These are phyloP conservation scores for Trypoxylon attenuatum DNA, from an alignment of 2,888 invertebrate species.

Conservation along the genomic window DNA sequence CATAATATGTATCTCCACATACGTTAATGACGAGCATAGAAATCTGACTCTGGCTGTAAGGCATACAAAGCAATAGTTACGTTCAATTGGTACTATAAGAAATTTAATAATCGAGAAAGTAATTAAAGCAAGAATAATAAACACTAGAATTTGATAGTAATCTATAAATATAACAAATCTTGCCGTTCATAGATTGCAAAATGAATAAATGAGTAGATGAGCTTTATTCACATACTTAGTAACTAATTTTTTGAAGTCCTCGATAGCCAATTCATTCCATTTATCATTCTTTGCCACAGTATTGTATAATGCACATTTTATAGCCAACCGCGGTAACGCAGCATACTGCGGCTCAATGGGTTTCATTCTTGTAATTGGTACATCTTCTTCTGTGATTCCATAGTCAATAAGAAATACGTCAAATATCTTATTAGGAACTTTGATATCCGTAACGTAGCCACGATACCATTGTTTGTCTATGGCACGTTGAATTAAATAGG, in stretches of 20 bases:
- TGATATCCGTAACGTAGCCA: constrained; percentile 75
- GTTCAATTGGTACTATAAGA: no score
- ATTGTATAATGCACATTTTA: constrained; percentile 79
- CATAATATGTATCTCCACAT: constrained; percentile 53
- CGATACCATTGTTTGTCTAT: constrained; percentile 81
- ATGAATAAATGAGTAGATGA: not conserved
- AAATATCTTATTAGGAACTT: constrained; percentile 69
- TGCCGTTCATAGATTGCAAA: no score
- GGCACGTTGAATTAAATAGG: constrained; percentile 31
- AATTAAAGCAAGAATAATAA: no score
- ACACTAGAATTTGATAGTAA: no score
- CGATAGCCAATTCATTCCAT: constrained; percentile 78
- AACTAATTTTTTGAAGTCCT: constrained; percentile 60
- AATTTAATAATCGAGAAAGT: no score
- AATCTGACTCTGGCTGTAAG: constrained; percentile 9
- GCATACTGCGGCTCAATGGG: constrained; percentile 18
- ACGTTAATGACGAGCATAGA: constrained; percentile 63
- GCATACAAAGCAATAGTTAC: no score
- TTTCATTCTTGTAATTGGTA: constrained; percentile 74
- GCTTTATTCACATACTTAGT: constrained; percentile 3
- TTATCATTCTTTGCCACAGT: constrained; percentile 75
- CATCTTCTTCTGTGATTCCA: constrained; percentile 77
- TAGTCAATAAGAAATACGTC: constrained; percentile 81
- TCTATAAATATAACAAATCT: no score
- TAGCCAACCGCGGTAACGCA: constrained; percentile 74